Percentiles rank a stretch among this genome's conserved stretches.
These are phyloP conservation scores for Andrena bicolor DNA, from an alignment of 2,888 invertebrate genomes.

Conservation along the genomic window DNA sequence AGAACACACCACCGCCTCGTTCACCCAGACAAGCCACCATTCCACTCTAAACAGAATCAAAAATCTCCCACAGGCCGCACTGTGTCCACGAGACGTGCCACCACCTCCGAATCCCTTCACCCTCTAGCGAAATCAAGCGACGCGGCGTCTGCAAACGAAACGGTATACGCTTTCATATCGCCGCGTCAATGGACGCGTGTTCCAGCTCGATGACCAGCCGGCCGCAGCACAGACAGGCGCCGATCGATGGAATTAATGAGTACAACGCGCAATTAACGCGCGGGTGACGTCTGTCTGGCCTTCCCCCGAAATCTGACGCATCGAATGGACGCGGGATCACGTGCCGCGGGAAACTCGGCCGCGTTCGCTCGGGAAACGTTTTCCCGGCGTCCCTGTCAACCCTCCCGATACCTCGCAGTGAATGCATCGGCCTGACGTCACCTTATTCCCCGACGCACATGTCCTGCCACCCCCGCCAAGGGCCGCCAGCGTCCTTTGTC, in stretches of 20 bases:
- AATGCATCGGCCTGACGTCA: constrained; percentile 68
- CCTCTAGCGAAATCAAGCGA: neutral
- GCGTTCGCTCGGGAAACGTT: constrained; percentile 6
- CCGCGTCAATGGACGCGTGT: neutral
- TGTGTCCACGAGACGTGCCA: too few species aligned
- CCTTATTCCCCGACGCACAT: constrained; percentile 59
- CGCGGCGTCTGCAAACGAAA: constrained; percentile 4
- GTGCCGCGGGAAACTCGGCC: constrained; percentile 28
- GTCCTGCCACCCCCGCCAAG: constrained; percentile 67
- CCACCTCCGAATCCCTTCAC: neutral
- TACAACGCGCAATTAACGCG: constrained; percentile 37
- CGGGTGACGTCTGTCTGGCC: constrained; percentile 21
- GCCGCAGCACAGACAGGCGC: neutral
- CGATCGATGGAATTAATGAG: constrained; percentile 54
- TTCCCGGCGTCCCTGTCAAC: neutral
- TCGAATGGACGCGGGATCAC: neutral
- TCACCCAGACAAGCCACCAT: too few species aligned
- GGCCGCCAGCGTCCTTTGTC: constrained; percentile 68
- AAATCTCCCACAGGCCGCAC: too few species aligned
- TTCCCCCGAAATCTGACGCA: constrained; percentile 52
- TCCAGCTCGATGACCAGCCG: constrained; percentile 21
- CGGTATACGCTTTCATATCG: constrained; percentile 23
- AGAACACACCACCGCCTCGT: too few species aligned
- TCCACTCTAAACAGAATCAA: too few species aligned
- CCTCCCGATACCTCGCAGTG: constrained; percentile 57